Evolutionary conservation across 2,888 invertebrate species (phyloP), one percentile per base, ranked within the genome.

Genomic region (Nephrocerus scutellatus): DNA sequence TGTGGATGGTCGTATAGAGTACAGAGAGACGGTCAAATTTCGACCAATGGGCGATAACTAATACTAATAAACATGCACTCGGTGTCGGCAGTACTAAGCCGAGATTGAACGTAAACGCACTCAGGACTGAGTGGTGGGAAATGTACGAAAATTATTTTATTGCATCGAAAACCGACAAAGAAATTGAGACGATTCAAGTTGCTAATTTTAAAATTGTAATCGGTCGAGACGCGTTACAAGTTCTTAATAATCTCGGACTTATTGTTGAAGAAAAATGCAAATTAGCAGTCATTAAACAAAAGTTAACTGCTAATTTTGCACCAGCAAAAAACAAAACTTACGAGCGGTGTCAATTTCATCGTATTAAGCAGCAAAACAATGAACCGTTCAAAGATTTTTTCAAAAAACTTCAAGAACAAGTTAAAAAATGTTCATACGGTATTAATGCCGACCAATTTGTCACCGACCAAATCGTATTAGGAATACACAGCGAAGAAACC

Each of bases 381-480:
- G 34, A 26, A 34, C 18, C n/a, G n/a, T 34, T 34, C 16, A 20
- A 34, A 23, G 34, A 34, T 25, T 34, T 34, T 15, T 18, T 34
- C 9, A 21, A 31, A 19, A 31, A 31, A 18, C 22, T 31, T 14
- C 34, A 34, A 13, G 20, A 16, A 14, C 19, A 25, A 16, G 18
- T 19, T 7, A 16, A 35, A 22, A 35, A 35, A 19, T 35, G 35
- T 9, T 18, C 26, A 19, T 35, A 35, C 21, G 35, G 35, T n/a
- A n/a, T 28, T 14, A 23, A 23, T 19, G 14, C 15, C 9, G 32
- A 23, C 21, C 23, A n/a, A n/a, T n/a, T n/a, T n/a, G n/a, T n/a
- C n/a, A n/a, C n/a, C n/a, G n/a, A n/a, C n/a, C n/a, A n/a, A 32
- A 32, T 32, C 22, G 21, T 31, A 9, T 14, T 31, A 8, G 21